phyloP scores from a whole-genome alignment of 2,113 vertebrate genomes.

The Megaleporinus macrocephalus region DNA sequence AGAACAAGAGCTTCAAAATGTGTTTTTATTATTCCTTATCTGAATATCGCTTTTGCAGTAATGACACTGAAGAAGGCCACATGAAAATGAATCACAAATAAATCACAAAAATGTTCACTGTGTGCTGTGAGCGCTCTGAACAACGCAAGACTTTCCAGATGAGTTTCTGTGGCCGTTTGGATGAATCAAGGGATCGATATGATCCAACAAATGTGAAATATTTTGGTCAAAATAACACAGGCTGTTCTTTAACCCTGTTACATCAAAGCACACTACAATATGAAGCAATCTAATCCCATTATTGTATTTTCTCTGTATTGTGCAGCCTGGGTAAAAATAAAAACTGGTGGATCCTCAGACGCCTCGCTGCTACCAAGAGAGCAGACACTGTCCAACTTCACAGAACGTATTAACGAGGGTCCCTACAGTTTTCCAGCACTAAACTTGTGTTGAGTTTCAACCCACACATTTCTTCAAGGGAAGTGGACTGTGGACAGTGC shows the following conservation, averaged over 20 bases:
- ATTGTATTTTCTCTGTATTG: neutral
- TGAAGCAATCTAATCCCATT: no score
- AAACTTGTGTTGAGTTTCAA: constrained; percentile 73
- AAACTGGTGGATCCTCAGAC: neutral
- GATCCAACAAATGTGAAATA: neutral
- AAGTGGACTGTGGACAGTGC: constrained; percentile 68
- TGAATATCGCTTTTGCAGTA: no score
- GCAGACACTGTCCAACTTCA: constrained; percentile 32
- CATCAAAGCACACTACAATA: neutral
- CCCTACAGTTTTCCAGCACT: constrained; percentile 62
- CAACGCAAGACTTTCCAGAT: no score
- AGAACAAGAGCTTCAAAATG: no score
- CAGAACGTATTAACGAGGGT: constrained; percentile 63
- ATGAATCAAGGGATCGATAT: neutral
- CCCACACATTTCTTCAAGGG: constrained; percentile 69
- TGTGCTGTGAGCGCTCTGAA: neutral
- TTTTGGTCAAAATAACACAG: neutral
- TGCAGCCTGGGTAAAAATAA: neutral
- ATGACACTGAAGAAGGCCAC: no score
- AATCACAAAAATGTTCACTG: neutral
- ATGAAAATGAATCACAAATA: no score
- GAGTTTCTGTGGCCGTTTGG: neutral
- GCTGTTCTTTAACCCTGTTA: neutral
- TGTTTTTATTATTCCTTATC: no score
- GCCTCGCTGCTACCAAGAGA: neutral